Evolutionary conservation across 2,113 vertebrate genomes (phyloP).

Genomic region (Albula glossodonta): DNA sequence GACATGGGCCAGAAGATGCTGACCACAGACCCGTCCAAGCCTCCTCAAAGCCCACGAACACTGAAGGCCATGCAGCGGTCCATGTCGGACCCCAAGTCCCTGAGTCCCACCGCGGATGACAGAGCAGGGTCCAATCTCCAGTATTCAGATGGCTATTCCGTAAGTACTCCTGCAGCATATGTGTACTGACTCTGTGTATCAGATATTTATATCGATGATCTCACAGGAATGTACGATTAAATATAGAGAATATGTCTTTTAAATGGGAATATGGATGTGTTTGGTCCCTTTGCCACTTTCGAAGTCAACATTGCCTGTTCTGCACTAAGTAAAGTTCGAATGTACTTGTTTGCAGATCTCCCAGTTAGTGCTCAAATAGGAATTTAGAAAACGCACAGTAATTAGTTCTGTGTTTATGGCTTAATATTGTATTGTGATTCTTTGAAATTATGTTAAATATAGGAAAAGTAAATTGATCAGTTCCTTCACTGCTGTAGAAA

Average conservation of each 20-base stretch:
- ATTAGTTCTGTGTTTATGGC: too few relatives aligned
- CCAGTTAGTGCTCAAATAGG: too few relatives aligned
- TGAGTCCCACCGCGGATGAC: conserved; percentile 95
- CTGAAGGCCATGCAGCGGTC: conserved; percentile 91
- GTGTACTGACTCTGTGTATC: not conserved
- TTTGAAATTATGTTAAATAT: too few relatives aligned
- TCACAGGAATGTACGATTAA: too few relatives aligned
- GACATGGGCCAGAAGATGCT: conserved; percentile 87
- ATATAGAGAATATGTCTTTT: not conserved
- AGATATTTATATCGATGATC: not conserved
- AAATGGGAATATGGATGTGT: not conserved
- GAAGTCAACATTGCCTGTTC: not conserved
- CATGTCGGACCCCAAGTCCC: conserved; percentile 92
- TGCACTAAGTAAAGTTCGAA: not conserved
- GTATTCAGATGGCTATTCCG: conserved; percentile 84
- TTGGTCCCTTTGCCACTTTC: not conserved
- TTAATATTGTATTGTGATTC: too few relatives aligned
- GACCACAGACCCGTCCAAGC: conserved; percentile 76
- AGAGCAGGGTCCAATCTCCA: conserved; percentile 83
- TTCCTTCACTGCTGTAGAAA: too few relatives aligned
- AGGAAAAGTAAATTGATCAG: too few relatives aligned
- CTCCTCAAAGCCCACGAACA: conserved; percentile 84
- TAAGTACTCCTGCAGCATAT: conserved; percentile 68
- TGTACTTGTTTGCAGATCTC: too few relatives aligned
- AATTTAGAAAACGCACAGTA: too few relatives aligned